A percentile compares a stretch with the other conserved stretches of the same genome.
phyloP scores from a whole-genome alignment of 30 jellyfish, hydroid and myxozoan species.

The Catostylus mosaicus region DNA sequence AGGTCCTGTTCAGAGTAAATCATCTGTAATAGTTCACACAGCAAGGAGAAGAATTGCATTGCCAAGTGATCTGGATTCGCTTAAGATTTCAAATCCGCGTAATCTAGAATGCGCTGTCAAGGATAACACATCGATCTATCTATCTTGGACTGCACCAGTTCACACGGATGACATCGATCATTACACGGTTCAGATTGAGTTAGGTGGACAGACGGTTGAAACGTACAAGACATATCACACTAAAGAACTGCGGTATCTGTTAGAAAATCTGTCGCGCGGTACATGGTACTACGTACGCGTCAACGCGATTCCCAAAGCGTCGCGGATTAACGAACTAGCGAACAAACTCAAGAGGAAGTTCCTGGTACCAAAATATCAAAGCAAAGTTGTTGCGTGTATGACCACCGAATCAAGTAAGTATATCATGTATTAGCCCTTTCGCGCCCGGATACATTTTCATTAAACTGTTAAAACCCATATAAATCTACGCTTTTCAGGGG shows the following conservation, averaged over 20 bases:
- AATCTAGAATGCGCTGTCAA: constrained; percentile 52
- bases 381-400: constrained; percentile 72
- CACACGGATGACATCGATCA: constrained; percentile 32
- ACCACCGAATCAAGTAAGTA: constrained; percentile 48
- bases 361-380: constrained; percentile 32
- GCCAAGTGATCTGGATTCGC: constrained; percentile 31
- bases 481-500: no score
- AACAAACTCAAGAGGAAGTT: constrained; percentile 25
- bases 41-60: constrained; percentile 5
- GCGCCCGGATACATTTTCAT: no score
- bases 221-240: constrained; percentile 25
- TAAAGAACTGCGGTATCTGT: constrained; percentile 23
- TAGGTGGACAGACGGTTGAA: constrained; percentile 43
- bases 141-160: constrained; percentile 62
- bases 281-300: constrained; percentile 69
- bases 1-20: constrained; percentile 52
- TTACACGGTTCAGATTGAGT: constrained; percentile 33
- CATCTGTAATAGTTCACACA: constrained; percentile 40
- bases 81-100: constrained; percentile 56
- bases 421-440: background rate
- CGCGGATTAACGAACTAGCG: constrained; percentile 18
- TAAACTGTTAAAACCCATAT: no score
- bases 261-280: constrained; percentile 57
- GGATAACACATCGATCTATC: constrained; percentile 54
- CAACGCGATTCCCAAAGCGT: constrained; percentile 53